phyloP scores from a whole-genome alignment of 2,797 vertebrate species.

The Acanthiza pusilla region DNA sequence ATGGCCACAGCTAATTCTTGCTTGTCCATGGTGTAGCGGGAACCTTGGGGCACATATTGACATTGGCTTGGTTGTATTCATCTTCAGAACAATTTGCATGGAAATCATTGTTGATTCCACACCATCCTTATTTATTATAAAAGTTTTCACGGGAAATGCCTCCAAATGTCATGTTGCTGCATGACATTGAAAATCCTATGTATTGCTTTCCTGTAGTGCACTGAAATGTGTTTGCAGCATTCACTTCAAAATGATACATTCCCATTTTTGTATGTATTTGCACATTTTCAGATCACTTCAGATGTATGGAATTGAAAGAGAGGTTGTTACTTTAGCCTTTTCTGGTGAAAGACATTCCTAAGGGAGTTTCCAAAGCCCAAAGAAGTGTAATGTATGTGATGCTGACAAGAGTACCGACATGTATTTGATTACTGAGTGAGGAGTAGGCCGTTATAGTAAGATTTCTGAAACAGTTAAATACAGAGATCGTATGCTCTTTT shows the following conservation, averaged over 20 bases:
- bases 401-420: rapidly evolving
- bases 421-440: neutral
- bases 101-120: neutral
- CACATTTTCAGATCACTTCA: neutral
- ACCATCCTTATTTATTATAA: conserved; percentile 14
- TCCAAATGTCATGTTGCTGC: neutral
- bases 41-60: neutral
- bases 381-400: neutral
- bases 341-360: neutral
- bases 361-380: neutral
- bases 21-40: rapidly evolving
- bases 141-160: neutral
- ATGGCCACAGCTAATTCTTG: neutral
- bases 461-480: conserved; percentile 32
- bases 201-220: neutral
- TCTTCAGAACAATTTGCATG: neutral
- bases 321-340: neutral
- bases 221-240: neutral
- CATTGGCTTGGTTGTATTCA: neutral
- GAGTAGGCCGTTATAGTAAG: conserved; percentile 3
- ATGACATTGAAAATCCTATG: neutral
- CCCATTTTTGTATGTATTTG: neutral
- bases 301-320: neutral
- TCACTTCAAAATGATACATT: neutral
- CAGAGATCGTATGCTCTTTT: conserved; percentile 58